Evolutionary conservation across 2,113 vertebrate genomes (phyloP).

Genomic region (Herpetotheres cachinnans): DNA sequence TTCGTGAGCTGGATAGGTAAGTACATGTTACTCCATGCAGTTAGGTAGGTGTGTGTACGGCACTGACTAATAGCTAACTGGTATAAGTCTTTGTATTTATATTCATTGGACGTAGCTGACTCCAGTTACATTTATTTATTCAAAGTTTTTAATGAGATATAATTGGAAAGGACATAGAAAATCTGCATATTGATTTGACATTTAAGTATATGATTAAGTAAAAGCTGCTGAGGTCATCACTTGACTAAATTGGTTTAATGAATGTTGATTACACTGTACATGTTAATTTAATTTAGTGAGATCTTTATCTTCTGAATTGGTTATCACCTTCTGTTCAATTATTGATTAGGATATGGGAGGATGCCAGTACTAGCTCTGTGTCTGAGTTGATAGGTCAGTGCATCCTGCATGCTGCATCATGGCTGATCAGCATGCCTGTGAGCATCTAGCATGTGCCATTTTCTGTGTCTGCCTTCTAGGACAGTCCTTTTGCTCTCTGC

Average conservation of each 20-base stretch:
- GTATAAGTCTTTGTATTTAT: background rate
- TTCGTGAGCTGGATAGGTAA: accelerated
- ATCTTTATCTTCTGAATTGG: constrained; percentile 69
- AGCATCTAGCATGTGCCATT: accelerated
- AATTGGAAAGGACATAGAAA: constrained; percentile 59
- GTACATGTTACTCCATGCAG: accelerated
- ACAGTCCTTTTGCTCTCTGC: background rate
- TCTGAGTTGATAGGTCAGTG: background rate
- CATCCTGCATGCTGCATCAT: background rate
- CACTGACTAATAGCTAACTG: too few relatives aligned
- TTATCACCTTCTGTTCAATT: constrained; percentile 68
- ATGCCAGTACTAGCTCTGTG: background rate
- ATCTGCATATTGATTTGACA: constrained; percentile 77
- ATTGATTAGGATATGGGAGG: constrained; percentile 38
- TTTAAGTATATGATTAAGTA: constrained; percentile 77
- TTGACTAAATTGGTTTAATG: constrained; percentile 79
- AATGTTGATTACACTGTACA: constrained; percentile 74
- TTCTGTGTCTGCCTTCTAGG: too few relatives aligned
- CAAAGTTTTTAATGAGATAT: constrained; percentile 66
- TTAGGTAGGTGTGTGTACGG: background rate
- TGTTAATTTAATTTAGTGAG: constrained; percentile 76
- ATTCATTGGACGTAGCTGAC: background rate
- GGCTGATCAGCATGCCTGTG: accelerated
- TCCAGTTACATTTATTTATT: constrained; percentile 55
- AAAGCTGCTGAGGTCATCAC: constrained; percentile 81